Conservation (phyloP, 2,113 vertebrate species). For the Hippolais icterina region DNA sequence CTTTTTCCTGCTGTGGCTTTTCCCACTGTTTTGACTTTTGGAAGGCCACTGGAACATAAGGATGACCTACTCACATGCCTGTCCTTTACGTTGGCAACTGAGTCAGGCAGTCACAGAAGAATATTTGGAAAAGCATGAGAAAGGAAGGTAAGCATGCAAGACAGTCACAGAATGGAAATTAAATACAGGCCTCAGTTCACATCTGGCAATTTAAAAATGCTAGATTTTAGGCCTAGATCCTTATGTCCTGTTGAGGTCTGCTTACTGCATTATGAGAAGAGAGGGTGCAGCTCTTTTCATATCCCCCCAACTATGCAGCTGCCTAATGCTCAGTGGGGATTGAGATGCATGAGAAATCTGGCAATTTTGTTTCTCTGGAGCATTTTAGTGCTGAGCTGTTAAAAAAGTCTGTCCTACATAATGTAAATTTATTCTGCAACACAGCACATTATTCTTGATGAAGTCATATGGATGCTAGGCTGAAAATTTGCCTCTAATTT, state of each 20-base stretch:
- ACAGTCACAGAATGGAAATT: neutral
- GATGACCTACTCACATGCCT: neutral
- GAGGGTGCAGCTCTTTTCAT: neutral
- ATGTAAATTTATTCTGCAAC: conserved; percentile 11
- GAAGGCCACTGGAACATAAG: neutral
- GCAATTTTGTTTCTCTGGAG: neutral
- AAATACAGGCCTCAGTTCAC: neutral
- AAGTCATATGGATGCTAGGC: conserved; percentile 40
- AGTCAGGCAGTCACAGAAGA: neutral
- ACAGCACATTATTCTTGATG: conserved; percentile 3
- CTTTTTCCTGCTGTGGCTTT: neutral
- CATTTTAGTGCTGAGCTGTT: conserved; percentile 9
- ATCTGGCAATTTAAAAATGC: neutral
- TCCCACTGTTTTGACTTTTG: neutral
- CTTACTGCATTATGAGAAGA: neutral
- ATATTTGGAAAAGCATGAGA: neutral
- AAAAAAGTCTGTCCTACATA: conserved; percentile 21
- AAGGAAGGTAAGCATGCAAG: neutral
- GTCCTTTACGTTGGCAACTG: neutral
- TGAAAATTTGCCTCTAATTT: conserved; percentile 38
- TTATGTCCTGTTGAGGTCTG: neutral
- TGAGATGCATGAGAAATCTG: neutral
- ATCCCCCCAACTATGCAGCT: neutral
- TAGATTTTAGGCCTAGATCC: neutral
- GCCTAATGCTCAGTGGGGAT: neutral